Evolutionary conservation across 2,113 vertebrate species (phyloP).

Genomic region (Emydura subglobosa): DNA sequence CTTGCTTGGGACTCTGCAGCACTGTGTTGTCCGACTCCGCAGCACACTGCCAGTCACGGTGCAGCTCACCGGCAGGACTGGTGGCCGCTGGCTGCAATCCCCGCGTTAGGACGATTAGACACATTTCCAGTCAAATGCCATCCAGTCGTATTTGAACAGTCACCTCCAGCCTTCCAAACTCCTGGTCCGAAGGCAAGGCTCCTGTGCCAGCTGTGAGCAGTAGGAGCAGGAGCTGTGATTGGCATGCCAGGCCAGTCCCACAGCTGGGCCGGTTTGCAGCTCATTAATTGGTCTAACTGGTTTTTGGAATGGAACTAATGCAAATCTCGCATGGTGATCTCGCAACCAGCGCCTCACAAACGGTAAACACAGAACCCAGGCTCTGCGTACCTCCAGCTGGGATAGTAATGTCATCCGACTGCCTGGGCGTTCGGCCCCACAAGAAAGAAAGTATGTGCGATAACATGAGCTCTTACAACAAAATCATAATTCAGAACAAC

Average conservation of each 20-base stretch:
- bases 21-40: accelerated
- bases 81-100: background rate
- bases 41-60: background rate
- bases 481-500: no score
- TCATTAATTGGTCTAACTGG: background rate
- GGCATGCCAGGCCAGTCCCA: no score
- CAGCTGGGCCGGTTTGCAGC: background rate
- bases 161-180: background rate
- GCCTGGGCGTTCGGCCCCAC: background rate
- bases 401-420: background rate
- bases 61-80: background rate
- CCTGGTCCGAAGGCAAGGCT: background rate
- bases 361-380: background rate
- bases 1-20: background rate
- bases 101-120: background rate
- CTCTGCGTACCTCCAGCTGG: background rate
- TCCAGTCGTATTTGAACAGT: background rate
- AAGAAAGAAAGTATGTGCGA: background rate
- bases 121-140: background rate
- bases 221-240: background rate
- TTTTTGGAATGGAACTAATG: background rate
- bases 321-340: background rate
- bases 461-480: background rate
- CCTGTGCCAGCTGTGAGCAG: background rate
- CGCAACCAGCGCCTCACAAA: background rate